Base-by-base conservation (phyloP, 2,113 vertebrate genomes). In the Pycnonotus jocosus region DNA sequence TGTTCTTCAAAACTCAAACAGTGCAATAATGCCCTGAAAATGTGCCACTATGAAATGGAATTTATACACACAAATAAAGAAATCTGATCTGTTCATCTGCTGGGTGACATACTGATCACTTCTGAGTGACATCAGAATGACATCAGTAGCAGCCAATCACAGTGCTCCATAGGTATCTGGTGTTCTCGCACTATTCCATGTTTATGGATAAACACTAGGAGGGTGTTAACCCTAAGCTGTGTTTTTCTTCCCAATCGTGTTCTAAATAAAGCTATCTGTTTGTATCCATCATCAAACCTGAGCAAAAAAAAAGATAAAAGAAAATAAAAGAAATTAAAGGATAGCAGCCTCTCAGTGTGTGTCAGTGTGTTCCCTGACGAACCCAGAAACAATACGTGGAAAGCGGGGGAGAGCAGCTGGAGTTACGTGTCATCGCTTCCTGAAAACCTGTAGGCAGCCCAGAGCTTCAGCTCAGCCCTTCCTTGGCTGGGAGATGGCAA, bases 251-350 rank as follows among this genome's bases (percentile, higher is more conserved):
- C 81, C 88, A 40, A 93, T 91, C 96, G 50, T 92, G 89, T 96
- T 97, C 97, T 97, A 97, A 97, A 98, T 97, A 97, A 97, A 98
- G 96, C 73, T n/a, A 81, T 86, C 78, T 93, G 87, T 95, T 95
- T 97, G 92, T 95, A 97, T 90, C 96, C 94, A 96, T 81, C 95
- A 94, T 94, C 79, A 95, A 93, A 95, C 90, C 92, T 92, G 70
- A 80, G 14, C 5, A 44, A 74, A 40, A 38, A 40, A 38, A 22
- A 37, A 40, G 37, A 50, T 3, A 17, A 38, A 47, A 37, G 2
- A 57, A 74, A 71, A 81, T 4, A 20, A 66, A 45, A 72, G 7
- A 53, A 61, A 76, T 60, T 47, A 16, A 53, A 73, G 60, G 78
- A 19, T 5, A 90, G 21, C 66, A 57, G 73, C 61, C 48, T 73